Conservation (phyloP, 2,113 vertebrate species). For the Rhodinocichla rosea region DNA sequence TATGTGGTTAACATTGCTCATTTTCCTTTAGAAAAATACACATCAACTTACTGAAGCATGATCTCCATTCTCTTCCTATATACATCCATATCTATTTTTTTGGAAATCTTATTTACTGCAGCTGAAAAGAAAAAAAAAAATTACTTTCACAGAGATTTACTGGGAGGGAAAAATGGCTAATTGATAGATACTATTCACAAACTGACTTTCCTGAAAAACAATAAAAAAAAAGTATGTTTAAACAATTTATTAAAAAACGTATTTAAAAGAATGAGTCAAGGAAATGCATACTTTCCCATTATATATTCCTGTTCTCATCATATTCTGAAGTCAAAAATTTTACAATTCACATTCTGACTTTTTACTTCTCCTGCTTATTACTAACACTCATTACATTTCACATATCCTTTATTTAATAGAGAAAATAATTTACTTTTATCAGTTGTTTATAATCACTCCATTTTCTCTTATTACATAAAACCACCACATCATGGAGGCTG, state of each 20-base stretch:
- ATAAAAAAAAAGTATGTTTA: neutral
- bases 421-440: neutral
- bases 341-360: neutral
- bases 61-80: constrained; percentile 86
- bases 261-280: neutral
- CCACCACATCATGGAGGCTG: neutral
- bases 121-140: constrained; percentile 41
- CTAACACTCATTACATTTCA: neutral
- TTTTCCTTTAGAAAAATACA: neutral
- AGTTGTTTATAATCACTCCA: neutral
- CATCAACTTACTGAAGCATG: constrained; percentile 89
- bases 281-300: neutral
- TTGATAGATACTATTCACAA: neutral
- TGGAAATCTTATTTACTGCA: constrained; percentile 72
- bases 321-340: neutral
- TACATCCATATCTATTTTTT: constrained; percentile 79
- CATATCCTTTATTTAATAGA: neutral
- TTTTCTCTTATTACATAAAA: neutral
- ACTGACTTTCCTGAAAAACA: neutral
- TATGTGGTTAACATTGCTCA: neutral
- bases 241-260: neutral
- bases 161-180: neutral
- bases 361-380: neutral
- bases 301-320: neutral
- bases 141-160: neutral